Conservation (phyloP, 2,888 invertebrate species). For the Pachymerium ferrugineum region DNA sequence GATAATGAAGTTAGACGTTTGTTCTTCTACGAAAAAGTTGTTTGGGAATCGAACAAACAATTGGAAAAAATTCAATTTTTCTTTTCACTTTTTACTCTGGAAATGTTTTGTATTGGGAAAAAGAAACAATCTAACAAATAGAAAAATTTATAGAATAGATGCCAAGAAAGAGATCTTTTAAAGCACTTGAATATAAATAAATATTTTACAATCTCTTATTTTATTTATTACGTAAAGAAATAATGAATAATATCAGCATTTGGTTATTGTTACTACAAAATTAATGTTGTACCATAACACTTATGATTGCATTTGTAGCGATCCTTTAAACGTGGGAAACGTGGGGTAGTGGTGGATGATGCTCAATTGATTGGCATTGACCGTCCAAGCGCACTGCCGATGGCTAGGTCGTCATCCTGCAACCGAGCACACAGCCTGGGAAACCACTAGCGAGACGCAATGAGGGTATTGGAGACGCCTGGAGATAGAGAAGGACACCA, state of each 20-base stretch:
- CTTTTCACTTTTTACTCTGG: too few relatives aligned
- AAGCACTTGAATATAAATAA: too few relatives aligned
- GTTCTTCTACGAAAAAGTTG: neutral
- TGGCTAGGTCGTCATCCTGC: neutral
- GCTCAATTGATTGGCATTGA: conserved; percentile 24
- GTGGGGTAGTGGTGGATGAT: conserved; percentile 1
- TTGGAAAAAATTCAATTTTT: neutral
- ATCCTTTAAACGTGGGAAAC: neutral
- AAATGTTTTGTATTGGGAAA: too few relatives aligned
- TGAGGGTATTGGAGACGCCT: neutral
- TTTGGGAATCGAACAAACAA: conserved; percentile 2
- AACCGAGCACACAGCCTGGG: neutral
- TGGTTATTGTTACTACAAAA: neutral
- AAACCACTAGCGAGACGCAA: neutral
- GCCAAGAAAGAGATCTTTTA: too few relatives aligned
- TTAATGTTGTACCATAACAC: neutral
- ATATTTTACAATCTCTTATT: neutral
- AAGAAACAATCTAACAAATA: too few relatives aligned
- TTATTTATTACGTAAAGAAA: too few relatives aligned
- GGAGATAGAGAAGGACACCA: neutral
- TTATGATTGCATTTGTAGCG: neutral
- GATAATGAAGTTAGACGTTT: conserved; percentile 25
- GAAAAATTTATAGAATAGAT: too few relatives aligned
- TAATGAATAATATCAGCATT: neutral
- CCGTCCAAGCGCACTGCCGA: conserved; percentile 19